phyloP scores from a whole-genome alignment of 2,888 invertebrate genomes.

The Cinara cedri region DNA sequence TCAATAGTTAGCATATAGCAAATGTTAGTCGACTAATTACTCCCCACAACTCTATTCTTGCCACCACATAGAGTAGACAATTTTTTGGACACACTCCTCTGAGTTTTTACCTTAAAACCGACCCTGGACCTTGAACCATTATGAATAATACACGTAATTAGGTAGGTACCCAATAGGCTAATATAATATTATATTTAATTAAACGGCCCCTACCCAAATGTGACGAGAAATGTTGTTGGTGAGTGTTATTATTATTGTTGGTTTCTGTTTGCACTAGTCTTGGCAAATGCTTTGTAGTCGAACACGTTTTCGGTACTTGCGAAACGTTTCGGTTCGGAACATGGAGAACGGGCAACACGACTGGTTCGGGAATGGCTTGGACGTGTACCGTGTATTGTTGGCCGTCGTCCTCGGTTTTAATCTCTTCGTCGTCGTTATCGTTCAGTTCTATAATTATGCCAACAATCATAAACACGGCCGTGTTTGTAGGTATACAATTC shows the following conservation, averaged over 20 bases:
- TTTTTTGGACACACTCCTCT: no score
- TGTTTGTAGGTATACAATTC: no score
- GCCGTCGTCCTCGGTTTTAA: slow-evolving; percentile 58
- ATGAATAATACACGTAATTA: no score
- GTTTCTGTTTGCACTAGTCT: slow-evolving; percentile 26
- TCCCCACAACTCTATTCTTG: no score
- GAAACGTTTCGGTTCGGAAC: slow-evolving; percentile 9
- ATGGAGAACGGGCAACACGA: slow-evolving; percentile 17
- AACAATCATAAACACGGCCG: no score
- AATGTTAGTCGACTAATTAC: no score
- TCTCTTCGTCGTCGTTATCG: slow-evolving; percentile 38
- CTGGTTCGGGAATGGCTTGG: slow-evolving; percentile 59
- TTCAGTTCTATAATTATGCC: background rate
- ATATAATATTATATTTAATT: no score
- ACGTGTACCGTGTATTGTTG: slow-evolving; percentile 61
- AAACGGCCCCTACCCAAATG: slow-evolving; percentile 30
- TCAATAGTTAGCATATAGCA: no score
- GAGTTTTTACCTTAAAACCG: no score
- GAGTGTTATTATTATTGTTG: background rate
- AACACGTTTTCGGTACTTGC: slow-evolving; percentile 22
- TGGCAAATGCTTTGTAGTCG: slow-evolving; percentile 29
- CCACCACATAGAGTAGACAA: no score
- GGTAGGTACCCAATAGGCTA: no score
- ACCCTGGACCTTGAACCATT: no score
- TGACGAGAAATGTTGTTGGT: background rate